Base-by-base conservation (phyloP, 2,113 vertebrate genomes). In the Melanostigma gelatinosum region DNA sequence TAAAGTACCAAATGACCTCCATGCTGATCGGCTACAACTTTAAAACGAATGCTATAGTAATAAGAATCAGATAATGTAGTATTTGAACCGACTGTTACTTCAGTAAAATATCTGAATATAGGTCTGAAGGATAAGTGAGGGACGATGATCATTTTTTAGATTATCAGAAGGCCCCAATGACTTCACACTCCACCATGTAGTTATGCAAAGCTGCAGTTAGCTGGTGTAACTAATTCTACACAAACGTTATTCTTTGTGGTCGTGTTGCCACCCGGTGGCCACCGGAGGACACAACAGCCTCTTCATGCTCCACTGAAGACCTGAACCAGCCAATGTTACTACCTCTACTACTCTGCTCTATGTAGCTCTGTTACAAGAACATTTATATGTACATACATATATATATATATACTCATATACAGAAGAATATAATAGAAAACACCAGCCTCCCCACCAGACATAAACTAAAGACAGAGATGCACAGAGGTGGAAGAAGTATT, bases 231-330 rank as follows among this genome's bases (percentile, higher is more conserved):
- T 60, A 79, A 62, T 20, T 68, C 1, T 22, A 50, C 22, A 68
- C 6, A 15, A 63, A 52, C 24, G 27, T 20, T 52, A 12, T 78
- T 32, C 13, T 13, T 63, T 88, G 24, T 29, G 16, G 54, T 44
- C 76, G 34, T 79, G 76, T 60, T 84, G 85, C 87, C 91, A 50
- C 50, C 85, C 3, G 80, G 89, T 91, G 91, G 90, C 79, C 84
- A 81, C 34, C 1, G 54, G 66, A 0, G 22, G 66, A 65, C 48
- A 78, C n/a, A 46, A 15, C 83, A 71, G 63, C 58, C 48, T 40
- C 55, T 62, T 58, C 10, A 27, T 12, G 13, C 48, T 55, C 16
- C 9, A n/a, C n/a, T 22, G 10, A 24, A 20, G 38, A 12, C 27
- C 38, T 27, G 4, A 38, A 34, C 44, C 29, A 57, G 9, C 18